Percentiles rank a stretch among this genome's conserved stretches.
Evolutionary conservation across 2,113 vertebrate species (phyloP).

Genomic region (Anser brachyrhynchus): DNA sequence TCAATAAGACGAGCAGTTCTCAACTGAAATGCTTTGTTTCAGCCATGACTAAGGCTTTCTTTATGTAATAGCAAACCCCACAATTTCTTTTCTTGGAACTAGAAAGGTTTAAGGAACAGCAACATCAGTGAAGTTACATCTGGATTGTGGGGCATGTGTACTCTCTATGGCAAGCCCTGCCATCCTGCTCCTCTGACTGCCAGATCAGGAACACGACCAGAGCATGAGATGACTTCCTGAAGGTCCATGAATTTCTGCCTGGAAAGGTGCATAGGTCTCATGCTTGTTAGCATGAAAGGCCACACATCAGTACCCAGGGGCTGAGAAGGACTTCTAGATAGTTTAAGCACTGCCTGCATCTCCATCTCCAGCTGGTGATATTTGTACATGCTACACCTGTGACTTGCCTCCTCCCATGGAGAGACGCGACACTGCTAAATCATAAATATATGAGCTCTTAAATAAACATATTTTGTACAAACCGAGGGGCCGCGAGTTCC

Average conservation of each 20-base stretch:
- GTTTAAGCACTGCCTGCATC: not conserved
- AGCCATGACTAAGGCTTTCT: not conserved
- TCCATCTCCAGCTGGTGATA: not conserved
- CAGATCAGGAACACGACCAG: not conserved
- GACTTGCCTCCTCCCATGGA: not conserved
- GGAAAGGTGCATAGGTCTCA: not conserved
- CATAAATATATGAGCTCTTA: constrained; percentile 13
- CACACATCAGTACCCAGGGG: fast-evolving
- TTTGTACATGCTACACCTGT: not conserved
- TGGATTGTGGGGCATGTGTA: not conserved
- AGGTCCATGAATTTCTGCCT: not conserved
- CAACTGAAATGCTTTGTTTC: not conserved
- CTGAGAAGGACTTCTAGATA: not conserved
- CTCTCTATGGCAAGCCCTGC: not conserved
- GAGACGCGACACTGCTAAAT: not conserved
- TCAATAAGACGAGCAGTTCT: not conserved
- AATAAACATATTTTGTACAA: constrained; percentile 66
- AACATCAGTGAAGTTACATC: not conserved
- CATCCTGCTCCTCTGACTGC: not conserved
- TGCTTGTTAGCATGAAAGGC: not conserved
- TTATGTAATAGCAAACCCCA: not conserved
- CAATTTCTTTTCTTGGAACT: not conserved
- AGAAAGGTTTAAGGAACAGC: not conserved
- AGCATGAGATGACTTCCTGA: not conserved
- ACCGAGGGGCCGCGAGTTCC: constrained; percentile 91